A percentile compares a stretch with the other conserved stretches of the same genome.
These are phyloP conservation scores for Himantopus leucocephalus DNA, from an alignment of 2,113 vertebrate genomes.

Conservation along the genomic window DNA sequence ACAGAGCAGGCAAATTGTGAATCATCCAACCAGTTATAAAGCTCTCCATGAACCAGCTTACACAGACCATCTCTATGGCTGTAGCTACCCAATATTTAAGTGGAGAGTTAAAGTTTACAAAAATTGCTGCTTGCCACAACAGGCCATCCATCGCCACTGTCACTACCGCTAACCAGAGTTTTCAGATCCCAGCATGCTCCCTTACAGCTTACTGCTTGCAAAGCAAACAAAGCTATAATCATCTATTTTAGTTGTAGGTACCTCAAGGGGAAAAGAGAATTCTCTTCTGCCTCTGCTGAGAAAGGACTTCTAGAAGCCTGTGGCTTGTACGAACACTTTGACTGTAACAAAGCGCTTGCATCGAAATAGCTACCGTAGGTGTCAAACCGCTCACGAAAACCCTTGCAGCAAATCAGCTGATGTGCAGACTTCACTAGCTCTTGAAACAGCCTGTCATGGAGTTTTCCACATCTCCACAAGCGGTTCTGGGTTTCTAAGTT, in stretches of 20 bases:
- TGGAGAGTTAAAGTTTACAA: not conserved
- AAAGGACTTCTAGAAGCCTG: not conserved
- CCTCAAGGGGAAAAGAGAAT: not conserved
- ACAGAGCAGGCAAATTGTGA: not conserved
- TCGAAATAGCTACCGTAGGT: not conserved
- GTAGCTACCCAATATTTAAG: not conserved
- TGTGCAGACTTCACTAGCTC: not conserved
- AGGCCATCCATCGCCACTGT: not conserved
- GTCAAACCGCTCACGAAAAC: not conserved
- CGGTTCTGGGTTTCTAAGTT: not conserved
- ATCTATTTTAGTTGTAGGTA: not conserved
- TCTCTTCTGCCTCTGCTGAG: not conserved
- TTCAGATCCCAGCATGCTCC: not conserved
- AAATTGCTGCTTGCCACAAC: not conserved
- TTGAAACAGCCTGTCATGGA: not conserved
- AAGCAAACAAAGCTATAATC: not conserved
- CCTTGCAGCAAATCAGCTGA: not conserved
- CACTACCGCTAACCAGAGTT: rapidly evolving
- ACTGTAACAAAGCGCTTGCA: not conserved
- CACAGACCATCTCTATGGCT: not conserved
- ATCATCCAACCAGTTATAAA: not conserved
- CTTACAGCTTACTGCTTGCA: not conserved
- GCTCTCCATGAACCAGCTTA: not conserved
- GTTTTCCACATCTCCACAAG: not conserved
- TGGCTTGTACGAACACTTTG: not conserved